Conservation (phyloP, 2,888 invertebrate genomes). For the Stenoptilia bipunctidactyla region DNA sequence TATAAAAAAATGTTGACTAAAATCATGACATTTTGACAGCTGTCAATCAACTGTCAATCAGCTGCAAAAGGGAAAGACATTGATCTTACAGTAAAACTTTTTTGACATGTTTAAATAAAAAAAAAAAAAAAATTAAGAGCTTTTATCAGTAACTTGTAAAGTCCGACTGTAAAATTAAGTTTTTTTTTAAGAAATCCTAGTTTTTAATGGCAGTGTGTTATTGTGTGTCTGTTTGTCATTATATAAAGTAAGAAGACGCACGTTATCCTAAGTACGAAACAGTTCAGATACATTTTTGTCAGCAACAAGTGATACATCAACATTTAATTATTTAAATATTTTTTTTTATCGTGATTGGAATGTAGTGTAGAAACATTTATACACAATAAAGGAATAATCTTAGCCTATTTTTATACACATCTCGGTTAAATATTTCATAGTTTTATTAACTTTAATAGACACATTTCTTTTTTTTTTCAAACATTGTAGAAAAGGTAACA, state of each 20-base stretch:
- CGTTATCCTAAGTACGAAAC: conserved; percentile 54
- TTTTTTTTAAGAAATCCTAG: conserved; percentile 19
- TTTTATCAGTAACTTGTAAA: too few species aligned
- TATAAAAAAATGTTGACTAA: too few species aligned
- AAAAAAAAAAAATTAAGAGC: too few species aligned
- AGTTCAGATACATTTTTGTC: conserved; percentile 44
- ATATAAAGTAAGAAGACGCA: conserved; percentile 17
- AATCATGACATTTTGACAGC: too few species aligned
- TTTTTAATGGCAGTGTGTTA: conserved; percentile 48
- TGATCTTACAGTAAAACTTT: too few species aligned
- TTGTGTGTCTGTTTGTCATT: conserved; percentile 36
- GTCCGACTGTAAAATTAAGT: neutral
- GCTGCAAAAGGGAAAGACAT: too few species aligned
- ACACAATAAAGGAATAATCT: neutral
- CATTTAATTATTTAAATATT: conserved; percentile 21
- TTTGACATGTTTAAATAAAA: too few species aligned
- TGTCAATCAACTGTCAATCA: too few species aligned
- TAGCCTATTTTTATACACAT: neutral
- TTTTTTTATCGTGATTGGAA: conserved; percentile 17
- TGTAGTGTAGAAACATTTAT: neutral
- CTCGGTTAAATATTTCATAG: neutral
- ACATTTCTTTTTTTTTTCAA: too few species aligned
- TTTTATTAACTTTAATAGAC: neutral
- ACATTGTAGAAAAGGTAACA: too few species aligned
- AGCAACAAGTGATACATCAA: conserved; percentile 30